Conservation (phyloP, 2,113 vertebrate genomes). For the Gallinago paraguaiae region DNA sequence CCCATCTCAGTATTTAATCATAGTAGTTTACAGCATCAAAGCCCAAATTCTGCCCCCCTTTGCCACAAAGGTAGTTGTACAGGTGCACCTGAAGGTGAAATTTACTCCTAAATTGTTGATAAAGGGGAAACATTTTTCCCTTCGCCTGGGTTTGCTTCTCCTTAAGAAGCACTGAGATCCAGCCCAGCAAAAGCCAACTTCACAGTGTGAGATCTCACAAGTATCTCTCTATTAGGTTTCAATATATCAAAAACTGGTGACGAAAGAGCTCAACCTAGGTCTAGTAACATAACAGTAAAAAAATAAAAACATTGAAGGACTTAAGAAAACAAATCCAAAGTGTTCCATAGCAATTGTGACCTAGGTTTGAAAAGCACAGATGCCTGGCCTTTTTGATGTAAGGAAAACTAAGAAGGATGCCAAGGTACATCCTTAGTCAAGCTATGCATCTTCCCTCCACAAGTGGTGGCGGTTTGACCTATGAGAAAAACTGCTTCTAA, state of each 20-base stretch:
- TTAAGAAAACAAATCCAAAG: conserved; percentile 21
- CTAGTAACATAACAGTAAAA: neutral
- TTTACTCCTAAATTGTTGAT: neutral
- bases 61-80: neutral
- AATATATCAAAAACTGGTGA: neutral
- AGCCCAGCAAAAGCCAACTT: neutral
- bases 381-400: neutral
- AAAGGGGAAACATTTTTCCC: conserved; percentile 38
- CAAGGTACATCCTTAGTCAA: neutral
- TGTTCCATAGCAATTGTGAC: neutral
- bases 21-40: neutral
- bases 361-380: neutral
- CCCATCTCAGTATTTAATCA: neutral
- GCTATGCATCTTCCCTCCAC: neutral
- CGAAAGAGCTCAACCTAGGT: neutral
- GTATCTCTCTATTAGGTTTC: conserved; percentile 13
- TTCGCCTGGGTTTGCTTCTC: conserved; percentile 25
- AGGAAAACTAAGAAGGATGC: neutral
- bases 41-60: neutral
- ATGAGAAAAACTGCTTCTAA: neutral
- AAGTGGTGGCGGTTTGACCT: neutral
- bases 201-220: neutral
- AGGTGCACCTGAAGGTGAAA: neutral
- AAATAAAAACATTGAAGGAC: neutral
- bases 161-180: neutral